These are phyloP conservation scores for Porites evermanni DNA, from an alignment of 92 coral and sea anemone species.

Conservation along the genomic window DNA sequence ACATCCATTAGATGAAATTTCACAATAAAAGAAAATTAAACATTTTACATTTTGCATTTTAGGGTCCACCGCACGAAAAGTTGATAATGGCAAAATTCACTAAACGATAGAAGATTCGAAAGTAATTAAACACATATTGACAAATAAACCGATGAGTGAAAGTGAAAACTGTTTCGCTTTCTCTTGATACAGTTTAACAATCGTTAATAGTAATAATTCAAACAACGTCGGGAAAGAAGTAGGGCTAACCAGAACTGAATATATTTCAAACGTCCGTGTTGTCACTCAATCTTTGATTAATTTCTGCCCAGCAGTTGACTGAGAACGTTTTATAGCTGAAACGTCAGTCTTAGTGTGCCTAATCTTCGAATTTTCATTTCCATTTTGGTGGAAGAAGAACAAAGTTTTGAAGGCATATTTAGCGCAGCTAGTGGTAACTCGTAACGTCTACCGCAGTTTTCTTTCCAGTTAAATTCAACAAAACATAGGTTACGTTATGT, in stretches of 20 bases:
- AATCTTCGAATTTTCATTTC: too few species aligned
- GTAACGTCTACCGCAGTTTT: too few species aligned
- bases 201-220: background rate
- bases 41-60: background rate
- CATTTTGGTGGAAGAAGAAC: too few species aligned
- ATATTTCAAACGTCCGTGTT: too few species aligned
- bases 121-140: conserved; percentile 1
- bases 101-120: conserved; percentile 4
- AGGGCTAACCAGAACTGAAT: too few species aligned
- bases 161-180: background rate
- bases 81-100: background rate
- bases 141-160: background rate
- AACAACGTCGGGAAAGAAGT: background rate
- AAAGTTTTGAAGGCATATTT: too few species aligned
- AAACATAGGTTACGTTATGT: background rate
- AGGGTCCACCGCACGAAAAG: conserved; percentile 19
- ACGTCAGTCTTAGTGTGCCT: background rate
- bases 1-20: conserved; percentile 34
- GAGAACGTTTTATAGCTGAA: background rate
- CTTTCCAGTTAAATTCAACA: background rate
- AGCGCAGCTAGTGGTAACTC: too few species aligned
- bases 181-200: background rate
- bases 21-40: conserved; percentile 1
- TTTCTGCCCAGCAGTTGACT: conserved; percentile 15
- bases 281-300: background rate